Conservation (phyloP, 1,140 invertebrate genomes). For the Vanessa atalanta region DNA sequence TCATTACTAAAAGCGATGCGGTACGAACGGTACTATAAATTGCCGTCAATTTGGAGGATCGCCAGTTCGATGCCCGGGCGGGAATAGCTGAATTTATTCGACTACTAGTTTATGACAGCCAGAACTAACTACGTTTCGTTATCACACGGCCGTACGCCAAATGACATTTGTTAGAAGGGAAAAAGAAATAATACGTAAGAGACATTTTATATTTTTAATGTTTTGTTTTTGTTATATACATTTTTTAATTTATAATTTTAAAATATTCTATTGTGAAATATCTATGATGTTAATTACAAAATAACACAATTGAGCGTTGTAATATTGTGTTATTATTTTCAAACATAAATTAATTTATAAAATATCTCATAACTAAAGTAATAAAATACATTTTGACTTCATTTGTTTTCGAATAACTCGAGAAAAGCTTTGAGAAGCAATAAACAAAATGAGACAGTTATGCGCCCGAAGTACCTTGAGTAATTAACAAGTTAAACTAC, state of each 20-base stretch:
- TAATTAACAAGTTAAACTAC: background rate
- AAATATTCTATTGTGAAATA: too few relatives aligned
- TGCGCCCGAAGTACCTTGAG: background rate
- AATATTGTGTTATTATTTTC: too few relatives aligned
- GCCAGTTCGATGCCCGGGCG: conserved; percentile 11
- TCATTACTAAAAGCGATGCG: conserved; percentile 7
- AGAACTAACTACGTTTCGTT: conserved; percentile 15
- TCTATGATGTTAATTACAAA: too few relatives aligned
- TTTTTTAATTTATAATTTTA: too few relatives aligned
- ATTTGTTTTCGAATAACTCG: background rate
- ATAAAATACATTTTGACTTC: background rate
- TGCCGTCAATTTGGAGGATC: conserved; percentile 8
- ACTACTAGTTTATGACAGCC: conserved; percentile 10
- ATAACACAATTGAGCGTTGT: too few relatives aligned
- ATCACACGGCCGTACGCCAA: conserved; percentile 8
- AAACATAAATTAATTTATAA: background rate
- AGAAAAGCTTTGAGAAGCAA: background rate
- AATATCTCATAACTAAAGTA: background rate
- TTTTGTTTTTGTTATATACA: background rate
- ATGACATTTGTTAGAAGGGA: conserved; percentile 1
- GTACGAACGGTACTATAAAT: conserved; percentile 2
- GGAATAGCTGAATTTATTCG: conserved; percentile 10
- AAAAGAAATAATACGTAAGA: background rate
- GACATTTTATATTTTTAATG: background rate
- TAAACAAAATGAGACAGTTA: background rate